Evolutionary conservation across 2,888 invertebrate genomes (phyloP), one percentile per base, ranked within the genome.

Genomic region (Cheilosia impressa): DNA sequence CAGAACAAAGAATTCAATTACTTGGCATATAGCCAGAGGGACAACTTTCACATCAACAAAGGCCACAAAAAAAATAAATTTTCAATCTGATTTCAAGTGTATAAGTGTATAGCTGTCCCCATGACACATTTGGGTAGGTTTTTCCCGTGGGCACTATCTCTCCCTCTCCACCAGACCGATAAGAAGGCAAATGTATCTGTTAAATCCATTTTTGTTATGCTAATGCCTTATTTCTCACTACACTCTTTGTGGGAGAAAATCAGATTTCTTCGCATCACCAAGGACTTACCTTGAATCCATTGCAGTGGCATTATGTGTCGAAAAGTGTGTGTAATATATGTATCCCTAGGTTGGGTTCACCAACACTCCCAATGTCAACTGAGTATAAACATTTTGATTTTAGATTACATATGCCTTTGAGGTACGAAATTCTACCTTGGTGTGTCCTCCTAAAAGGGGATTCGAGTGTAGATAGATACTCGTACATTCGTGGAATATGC

Each of bases 331-430:
- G 68, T 73, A 58, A 78, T 82, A 72, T 82, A 83, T 78, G 68
- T 72, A 73, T 83, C 73, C 73, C 52, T 65, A 45, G 83, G 78
- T 83, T 83, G 62, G 53, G 41, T 72, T 72, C 63, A 72, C 65
- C 45, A 43, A 50, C n/a, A 45, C 43, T 47, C 38, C 66, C 24
- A 31, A 34, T 17, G 31, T 55, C 82, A 72, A 63, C 60, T 43
- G 83, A 71, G 75, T 84, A 84, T 79, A 84, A 84, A 84, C 84
- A 84, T 75, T 84, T 84, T 84, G 84, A 84, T 84, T 84, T 79
- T 75, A 79, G 84, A 84, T 84, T 84, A 84, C 79, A 83, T 60
- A 69, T 79, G 79, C 79, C 84, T 75, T 45, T 27, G 41, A 71
- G 84, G 75, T 55, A 69, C 53, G 13, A 41, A 79, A 75, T 65